Base-by-base conservation (phyloP, 2,797 vertebrate species). In the Poeciliopsis turneri region DNA sequence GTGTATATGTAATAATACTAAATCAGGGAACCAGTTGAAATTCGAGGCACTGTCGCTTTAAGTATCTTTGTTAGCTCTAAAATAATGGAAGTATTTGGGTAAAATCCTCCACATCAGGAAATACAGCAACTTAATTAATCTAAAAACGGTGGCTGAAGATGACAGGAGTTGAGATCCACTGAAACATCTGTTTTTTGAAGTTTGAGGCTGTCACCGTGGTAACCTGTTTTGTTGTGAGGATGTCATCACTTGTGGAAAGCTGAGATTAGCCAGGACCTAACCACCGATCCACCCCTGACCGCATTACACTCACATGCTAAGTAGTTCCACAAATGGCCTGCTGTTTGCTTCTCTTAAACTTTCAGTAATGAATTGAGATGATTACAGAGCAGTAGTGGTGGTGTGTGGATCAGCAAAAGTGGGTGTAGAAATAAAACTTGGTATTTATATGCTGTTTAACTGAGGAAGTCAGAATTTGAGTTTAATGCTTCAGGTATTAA, bases 121-220 rank as follows among this genome's bases (percentile, higher is more conserved):
- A 30, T 68, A 20, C 61, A 74, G 72, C n/a, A 46, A 74, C 69
- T 81, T 49, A 81, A 82, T 90, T 72, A 70, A 84, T 82, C 72
- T 8, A 2, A 55, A 74, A 80, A 78, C 23, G 11, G 20, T 55
- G 79, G 72, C 15, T 1, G 49, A 77, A 47, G 82, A 59, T 83
- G 78, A 84, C 76, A 74, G 47, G n/a, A 78, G 59, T 68, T 57
- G 82, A 25, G 47, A 71, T n/a, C 72, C 10, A 2, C 43, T 74
- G 55, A 86, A 88, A 49, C 75, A 74, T 85, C 28, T 82, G 61
- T 90, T 94, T 92, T 86, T 59, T 9, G 18, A 49, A 93, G 88
- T 95, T 94, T 87, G 82, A 0, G 25, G 36, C 2, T 11, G 76
- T 94, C 84, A 64, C 92, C 91, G 72, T 87, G 80, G 88, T 45